Base-by-base conservation (phyloP, 2,113 vertebrate species). In the Polypterus bichir region DNA sequence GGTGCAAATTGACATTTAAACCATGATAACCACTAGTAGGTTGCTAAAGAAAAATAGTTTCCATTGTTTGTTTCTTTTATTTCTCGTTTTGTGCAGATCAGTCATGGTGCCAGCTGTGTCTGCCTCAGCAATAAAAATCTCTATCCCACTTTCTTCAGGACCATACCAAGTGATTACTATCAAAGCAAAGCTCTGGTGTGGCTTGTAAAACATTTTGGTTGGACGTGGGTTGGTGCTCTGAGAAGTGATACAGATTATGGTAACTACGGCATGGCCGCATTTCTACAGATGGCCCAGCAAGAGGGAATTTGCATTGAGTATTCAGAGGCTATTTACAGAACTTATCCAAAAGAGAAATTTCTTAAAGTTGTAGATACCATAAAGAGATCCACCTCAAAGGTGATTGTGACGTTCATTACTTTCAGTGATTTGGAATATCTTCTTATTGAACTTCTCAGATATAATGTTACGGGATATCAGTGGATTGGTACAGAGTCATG, bases 141-240 rank as follows among this genome's bases (percentile, higher is more conserved):
- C 27, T 57, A 11, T 5, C 56, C 56, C 27, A 44, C 11, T 7
- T 57, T 57, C 9, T 57, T 11, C 44, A 46, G 60, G 10, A 62
- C 60, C 9, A 48, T 48, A 44, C 60, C 60, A 7, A 51, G 60
- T 62, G 60, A 62, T 48, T 47, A 48, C 46, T 48, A 9, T 44
- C 60, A 62, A 44, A 10, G 46, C 7, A 62, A 45, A 9, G 60
- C 60, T 10, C 46, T 62, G 46, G 46, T 48, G 9, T 11, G 44
- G 46, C 48, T 62, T 46, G 60, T 63, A 5, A 57, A 57, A 9
- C 56, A 57, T 44, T 57, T 57, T 57, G 62, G 62, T 49, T 63
- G 62, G 62, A 57, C 62, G 7, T 63, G 62, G 54, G 56, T 63
- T 49, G 62, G 62, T 9, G 45, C 62, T 8, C 44, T 63, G 44